These are phyloP conservation scores for Lamellibrachia luymesi DNA, from an alignment of 1,140 invertebrate genomes.

Conservation along the genomic window DNA sequence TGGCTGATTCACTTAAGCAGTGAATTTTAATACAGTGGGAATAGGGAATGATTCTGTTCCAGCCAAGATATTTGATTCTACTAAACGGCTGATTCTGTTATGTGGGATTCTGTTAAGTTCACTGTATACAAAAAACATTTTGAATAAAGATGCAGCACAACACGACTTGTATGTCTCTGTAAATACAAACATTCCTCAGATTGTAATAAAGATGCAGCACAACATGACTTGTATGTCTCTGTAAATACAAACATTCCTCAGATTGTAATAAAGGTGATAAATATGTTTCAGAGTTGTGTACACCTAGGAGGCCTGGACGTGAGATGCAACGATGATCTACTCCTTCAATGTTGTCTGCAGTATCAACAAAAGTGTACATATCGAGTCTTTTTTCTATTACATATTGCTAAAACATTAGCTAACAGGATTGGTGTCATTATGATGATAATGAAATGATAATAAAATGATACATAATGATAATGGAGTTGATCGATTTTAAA, in stretches of 20 bases:
- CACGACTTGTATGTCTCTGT: background rate
- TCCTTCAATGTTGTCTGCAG: slow-evolving; percentile 40
- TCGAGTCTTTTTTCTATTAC: background rate
- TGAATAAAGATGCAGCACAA: background rate
- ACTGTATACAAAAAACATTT: background rate
- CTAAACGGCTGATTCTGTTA: no score
- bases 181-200: background rate
- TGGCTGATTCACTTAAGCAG: no score
- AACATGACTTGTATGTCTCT: background rate
- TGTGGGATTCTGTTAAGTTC: no score
- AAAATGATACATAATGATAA: no score
- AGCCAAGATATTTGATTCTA: no score
- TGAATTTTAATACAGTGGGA: no score
- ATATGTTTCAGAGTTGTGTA: background rate
- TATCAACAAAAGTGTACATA: slow-evolving; percentile 38
- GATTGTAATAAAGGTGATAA: background rate
- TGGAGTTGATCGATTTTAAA: no score
- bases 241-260: background rate
- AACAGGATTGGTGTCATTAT: background rate
- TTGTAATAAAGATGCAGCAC: background rate
- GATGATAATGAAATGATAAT: no score
- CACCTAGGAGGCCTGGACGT: slow-evolving; percentile 23
- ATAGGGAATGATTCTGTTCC: no score
- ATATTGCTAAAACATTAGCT: background rate
- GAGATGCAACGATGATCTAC: slow-evolving; percentile 38